A percentile compares a stretch with the other conserved stretches of the same genome.
Conservation (phyloP, 2,888 invertebrate species). For the Drosophila anceps region DNA sequence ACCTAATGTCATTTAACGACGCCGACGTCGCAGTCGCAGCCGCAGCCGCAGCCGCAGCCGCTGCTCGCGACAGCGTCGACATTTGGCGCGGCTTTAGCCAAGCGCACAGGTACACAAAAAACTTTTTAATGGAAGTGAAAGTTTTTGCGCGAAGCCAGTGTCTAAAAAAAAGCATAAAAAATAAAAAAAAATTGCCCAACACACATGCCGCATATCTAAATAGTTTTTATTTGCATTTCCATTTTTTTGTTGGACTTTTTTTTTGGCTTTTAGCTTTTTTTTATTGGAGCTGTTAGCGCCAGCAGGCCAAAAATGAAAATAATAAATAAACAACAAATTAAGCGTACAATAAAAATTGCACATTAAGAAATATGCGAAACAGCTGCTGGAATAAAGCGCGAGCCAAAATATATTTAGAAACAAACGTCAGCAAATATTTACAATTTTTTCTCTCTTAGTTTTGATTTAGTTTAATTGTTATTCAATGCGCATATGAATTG, state of each 20-base stretch:
- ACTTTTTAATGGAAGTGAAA: conserved; percentile 80
- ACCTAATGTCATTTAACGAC: conserved; percentile 77
- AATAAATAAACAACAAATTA: conserved; percentile 50
- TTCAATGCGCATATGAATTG: conserved; percentile 47
- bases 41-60: conserved; percentile 8
- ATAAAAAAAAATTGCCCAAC: conserved; percentile 43
- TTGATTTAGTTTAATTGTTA: conserved; percentile 52
- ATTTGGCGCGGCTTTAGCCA: conserved; percentile 53
- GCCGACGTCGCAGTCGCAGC: conserved; percentile 29
- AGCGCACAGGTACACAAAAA: conserved; percentile 71
- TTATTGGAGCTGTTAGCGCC: conserved; percentile 64
- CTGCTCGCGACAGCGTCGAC: conserved; percentile 34
- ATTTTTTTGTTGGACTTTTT: conserved; percentile 30
- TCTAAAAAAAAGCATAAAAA: conserved; percentile 54
- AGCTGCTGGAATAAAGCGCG: conserved; percentile 62
- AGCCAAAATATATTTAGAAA: conserved; percentile 50
- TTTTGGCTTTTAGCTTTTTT: conserved; percentile 25
- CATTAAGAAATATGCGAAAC: conserved; percentile 67
- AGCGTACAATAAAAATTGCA: conserved; percentile 59
- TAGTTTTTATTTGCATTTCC: conserved; percentile 35
- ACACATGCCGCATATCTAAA: conserved; percentile 64
- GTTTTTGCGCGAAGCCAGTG: conserved; percentile 64
- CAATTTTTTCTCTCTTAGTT: conserved; percentile 29
- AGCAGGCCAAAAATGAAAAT: conserved; percentile 46
- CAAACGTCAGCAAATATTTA: conserved; percentile 36